phyloP scores from a whole-genome alignment of 2,797 vertebrate genomes.

The Mionectes olivaceus region DNA sequence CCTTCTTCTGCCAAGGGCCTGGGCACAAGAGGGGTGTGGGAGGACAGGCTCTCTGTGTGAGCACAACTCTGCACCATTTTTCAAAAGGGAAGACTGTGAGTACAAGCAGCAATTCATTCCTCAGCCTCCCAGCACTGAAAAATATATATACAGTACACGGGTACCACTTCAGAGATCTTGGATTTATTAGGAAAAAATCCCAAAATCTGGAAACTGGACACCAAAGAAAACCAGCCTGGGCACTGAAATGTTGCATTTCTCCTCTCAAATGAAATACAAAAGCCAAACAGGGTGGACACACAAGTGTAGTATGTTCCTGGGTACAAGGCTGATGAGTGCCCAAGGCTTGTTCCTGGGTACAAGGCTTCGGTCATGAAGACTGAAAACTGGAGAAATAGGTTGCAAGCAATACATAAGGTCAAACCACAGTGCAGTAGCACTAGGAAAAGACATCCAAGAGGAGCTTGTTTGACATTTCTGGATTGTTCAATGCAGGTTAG shows the following conservation, averaged over 20 bases:
- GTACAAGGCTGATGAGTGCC: not conserved
- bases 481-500: not conserved
- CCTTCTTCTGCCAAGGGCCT: not conserved
- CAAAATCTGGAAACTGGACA: not conserved
- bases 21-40: not conserved
- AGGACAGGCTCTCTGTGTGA: not conserved
- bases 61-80: not conserved
- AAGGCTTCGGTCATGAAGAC: not conserved
- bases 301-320: not conserved
- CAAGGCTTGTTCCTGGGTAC: not conserved
- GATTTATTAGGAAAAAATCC: not conserved
- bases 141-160: rapidly evolving
- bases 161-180: not conserved
- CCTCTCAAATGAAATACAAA: not conserved
- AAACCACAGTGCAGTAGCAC: not conserved
- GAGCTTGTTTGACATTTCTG: not conserved
- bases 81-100: not conserved
- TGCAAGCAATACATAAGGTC: not conserved
- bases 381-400: not conserved
- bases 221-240: rapidly evolving
- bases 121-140: not conserved
- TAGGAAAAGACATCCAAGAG: not conserved
- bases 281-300: not conserved
- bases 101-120: not conserved
- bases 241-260: not conserved